phyloP scores from a whole-genome alignment of 2,113 vertebrate genomes.

The Conger conger region DNA sequence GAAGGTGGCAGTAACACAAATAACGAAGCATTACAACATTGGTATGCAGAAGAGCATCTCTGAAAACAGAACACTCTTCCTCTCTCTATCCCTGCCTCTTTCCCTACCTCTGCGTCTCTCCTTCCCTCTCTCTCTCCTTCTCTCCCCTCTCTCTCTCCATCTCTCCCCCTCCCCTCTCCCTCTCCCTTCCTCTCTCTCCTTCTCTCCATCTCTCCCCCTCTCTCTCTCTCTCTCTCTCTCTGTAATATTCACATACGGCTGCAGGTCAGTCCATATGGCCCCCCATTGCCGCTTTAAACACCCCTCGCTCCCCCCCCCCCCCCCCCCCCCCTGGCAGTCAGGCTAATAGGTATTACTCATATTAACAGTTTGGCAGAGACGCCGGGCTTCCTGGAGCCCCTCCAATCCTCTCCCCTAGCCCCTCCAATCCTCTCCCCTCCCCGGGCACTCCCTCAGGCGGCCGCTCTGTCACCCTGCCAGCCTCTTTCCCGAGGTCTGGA shows the following conservation, averaged over 20 bases:
- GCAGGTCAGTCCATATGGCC: constrained; percentile 50
- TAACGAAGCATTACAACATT: too few relatives aligned
- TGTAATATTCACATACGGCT: constrained; percentile 56
- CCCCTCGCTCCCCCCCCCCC: too few relatives aligned
- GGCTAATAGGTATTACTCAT: constrained; percentile 58
- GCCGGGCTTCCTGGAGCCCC: not conserved
- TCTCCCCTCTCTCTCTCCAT: too few relatives aligned
- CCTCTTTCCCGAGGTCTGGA: not conserved
- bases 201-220: too few relatives aligned
- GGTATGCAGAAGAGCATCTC: too few relatives aligned
- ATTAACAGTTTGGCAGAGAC: constrained; percentile 61
- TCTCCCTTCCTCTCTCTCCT: too few relatives aligned
- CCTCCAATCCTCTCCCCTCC: too few relatives aligned
- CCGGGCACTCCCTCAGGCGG: not conserved
- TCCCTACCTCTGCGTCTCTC: not conserved
- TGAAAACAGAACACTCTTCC: too few relatives aligned
- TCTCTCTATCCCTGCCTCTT: too few relatives aligned
- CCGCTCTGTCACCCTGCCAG: not conserved
- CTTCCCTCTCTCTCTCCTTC: not conserved
- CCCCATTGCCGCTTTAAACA: constrained; percentile 41
- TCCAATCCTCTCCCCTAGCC: not conserved
- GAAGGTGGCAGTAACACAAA: too few relatives aligned
- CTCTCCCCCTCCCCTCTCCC: too few relatives aligned
- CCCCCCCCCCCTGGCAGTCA: constrained; percentile 50
- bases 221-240: not conserved